Conservation (phyloP, 2,797 vertebrate species). For the Spea hammondii region DNA sequence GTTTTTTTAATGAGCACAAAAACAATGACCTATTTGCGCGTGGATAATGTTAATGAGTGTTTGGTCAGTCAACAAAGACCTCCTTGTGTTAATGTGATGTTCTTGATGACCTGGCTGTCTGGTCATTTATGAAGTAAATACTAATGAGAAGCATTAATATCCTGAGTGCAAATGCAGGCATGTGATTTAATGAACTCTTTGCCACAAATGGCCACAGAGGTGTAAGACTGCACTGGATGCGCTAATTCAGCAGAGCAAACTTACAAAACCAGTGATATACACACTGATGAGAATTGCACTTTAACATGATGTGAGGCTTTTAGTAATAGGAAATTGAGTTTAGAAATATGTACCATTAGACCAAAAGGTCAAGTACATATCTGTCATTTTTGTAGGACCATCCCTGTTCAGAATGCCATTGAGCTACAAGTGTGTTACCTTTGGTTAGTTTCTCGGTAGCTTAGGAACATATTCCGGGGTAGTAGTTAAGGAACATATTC, state of each 20-base stretch:
- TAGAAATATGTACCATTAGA: too few species aligned
- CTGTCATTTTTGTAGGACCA: too few species aligned
- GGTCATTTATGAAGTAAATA: conserved; percentile 31
- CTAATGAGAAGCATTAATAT: conserved; percentile 36
- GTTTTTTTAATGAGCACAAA: conserved; percentile 42
- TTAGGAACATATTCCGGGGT: too few species aligned
- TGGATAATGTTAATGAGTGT: conserved; percentile 31
- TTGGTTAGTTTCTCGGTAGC: too few species aligned
- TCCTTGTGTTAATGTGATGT: conserved; percentile 34
- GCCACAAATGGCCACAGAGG: neutral
- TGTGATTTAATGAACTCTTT: conserved; percentile 38
- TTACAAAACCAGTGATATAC: neutral
- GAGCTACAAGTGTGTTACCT: too few species aligned
- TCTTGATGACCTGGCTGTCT: conserved; percentile 33
- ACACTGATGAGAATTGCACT: neutral
- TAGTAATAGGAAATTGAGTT: too few species aligned
- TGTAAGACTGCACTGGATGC: conserved; percentile 10
- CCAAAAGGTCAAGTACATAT: too few species aligned
- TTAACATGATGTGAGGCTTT: too few species aligned
- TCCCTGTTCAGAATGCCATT: too few species aligned
- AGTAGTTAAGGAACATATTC: too few species aligned
- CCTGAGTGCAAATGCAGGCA: conserved; percentile 25
- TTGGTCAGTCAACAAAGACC: conserved; percentile 40
- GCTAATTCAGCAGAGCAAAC: neutral
- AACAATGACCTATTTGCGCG: conserved; percentile 37